Evolutionary conservation across 2,888 invertebrate species (phyloP).

Genomic region (Pteria penguin): DNA sequence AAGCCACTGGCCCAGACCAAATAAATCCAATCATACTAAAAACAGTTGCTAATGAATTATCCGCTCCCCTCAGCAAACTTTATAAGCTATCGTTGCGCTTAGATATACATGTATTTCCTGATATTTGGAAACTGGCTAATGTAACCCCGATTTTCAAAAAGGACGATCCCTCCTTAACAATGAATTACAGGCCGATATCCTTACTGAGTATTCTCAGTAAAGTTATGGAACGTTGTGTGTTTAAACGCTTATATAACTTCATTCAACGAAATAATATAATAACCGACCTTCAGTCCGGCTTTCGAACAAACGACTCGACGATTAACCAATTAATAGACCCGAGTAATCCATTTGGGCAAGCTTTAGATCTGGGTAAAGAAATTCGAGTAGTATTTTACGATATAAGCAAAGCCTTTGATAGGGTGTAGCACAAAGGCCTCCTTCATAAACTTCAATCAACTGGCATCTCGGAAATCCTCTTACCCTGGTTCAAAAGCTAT

Average conservation of each 20-base stretch:
- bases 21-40: no score
- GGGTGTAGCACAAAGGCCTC: no score
- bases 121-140: background rate
- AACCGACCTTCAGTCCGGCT: slow-evolving; percentile 34
- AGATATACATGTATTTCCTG: background rate
- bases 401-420: no score
- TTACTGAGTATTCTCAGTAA: slow-evolving; percentile 28
- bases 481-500: no score
- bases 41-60: no score
- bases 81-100: background rate
- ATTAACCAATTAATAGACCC: no score
- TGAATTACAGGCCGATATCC: slow-evolving; percentile 36
- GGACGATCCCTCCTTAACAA: slow-evolving; percentile 2
- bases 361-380: slow-evolving; percentile 24
- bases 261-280: slow-evolving; percentile 24
- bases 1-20: background rate
- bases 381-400: no score
- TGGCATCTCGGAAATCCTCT: no score
- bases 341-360: slow-evolving; percentile 28
- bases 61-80: no score
- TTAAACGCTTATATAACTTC: slow-evolving; percentile 38
- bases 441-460: no score
- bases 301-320: no score
- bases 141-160: slow-evolving; percentile 26
- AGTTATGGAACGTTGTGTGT: slow-evolving; percentile 33